Evolutionary conservation across 1,140 invertebrate species (phyloP).

Genomic region (Vollenhovia emeryi): DNA sequence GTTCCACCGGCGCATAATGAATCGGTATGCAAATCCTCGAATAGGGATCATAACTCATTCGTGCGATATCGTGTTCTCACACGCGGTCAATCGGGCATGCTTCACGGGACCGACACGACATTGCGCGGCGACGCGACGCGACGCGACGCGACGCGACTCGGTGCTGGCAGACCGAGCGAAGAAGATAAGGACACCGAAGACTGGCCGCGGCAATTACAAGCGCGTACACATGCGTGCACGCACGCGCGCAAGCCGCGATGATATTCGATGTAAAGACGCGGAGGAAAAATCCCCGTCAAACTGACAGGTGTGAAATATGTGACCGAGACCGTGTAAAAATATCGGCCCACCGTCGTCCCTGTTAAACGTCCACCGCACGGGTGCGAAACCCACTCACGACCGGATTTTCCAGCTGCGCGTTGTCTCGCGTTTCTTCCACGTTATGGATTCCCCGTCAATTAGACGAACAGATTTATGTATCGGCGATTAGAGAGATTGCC

Average conservation of each 20-base stretch:
- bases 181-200: slow-evolving; percentile 69
- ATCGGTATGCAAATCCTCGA: slow-evolving; percentile 77
- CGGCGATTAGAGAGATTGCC: slow-evolving; percentile 2
- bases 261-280: slow-evolving; percentile 43
- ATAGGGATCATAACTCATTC: slow-evolving; percentile 78
- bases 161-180: slow-evolving; percentile 16
- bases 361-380: slow-evolving; percentile 70
- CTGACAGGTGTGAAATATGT: slow-evolving; percentile 77
- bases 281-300: slow-evolving; percentile 56
- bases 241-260: background rate
- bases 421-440: slow-evolving; percentile 41
- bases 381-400: slow-evolving; percentile 73
- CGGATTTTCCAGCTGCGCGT: slow-evolving; percentile 66
- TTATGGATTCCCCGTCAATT: slow-evolving; percentile 28
- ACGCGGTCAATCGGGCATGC: slow-evolving; percentile 77
- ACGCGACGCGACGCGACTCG: slow-evolving; percentile 47
- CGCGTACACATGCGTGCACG: background rate
- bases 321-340: slow-evolving; percentile 74
- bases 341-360: slow-evolving; percentile 77
- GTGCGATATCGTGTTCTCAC: slow-evolving; percentile 76
- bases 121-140: slow-evolving; percentile 33
- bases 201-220: slow-evolving; percentile 74
- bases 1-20: slow-evolving; percentile 73
- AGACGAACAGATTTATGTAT: slow-evolving; percentile 42
- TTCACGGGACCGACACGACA: slow-evolving; percentile 56